Conservation (phyloP, 2,888 invertebrate species). For the Steinernema carpocapsae region DNA sequence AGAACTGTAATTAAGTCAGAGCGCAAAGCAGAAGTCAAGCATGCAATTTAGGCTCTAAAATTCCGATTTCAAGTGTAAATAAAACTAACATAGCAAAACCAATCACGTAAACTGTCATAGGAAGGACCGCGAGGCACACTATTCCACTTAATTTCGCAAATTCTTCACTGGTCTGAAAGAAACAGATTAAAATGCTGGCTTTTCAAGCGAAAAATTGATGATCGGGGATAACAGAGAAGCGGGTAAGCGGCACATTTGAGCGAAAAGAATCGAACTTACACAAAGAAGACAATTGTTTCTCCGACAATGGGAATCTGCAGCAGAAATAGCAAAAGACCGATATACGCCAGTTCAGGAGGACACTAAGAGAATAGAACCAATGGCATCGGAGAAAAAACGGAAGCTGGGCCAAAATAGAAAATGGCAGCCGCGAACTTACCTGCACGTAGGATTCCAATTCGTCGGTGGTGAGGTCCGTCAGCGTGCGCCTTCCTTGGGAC, state of each 20-base stretch:
- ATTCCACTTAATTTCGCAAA: slow-evolving; percentile 57
- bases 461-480: slow-evolving; percentile 70
- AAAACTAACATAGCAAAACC: slow-evolving; percentile 57
- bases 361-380: slow-evolving; percentile 39
- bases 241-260: no score
- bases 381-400: no score
- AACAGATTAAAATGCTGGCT: no score
- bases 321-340: slow-evolving; percentile 32
- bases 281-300: slow-evolving; percentile 39
- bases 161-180: slow-evolving; percentile 58
- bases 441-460: slow-evolving; percentile 72
- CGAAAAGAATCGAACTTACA: slow-evolving; percentile 43
- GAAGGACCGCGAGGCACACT: slow-evolving; percentile 55
- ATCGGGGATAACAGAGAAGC: no score
- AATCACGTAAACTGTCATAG: slow-evolving; percentile 59
- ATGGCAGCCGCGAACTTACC: slow-evolving; percentile 68
- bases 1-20: background rate
- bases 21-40: no score
- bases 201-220: no score
- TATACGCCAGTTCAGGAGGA: slow-evolving; percentile 42
- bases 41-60: no score
- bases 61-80: no score
- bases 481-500: slow-evolving; percentile 42
- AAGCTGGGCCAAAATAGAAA: no score
- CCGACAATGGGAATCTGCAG: slow-evolving; percentile 40